Evolutionary conservation across 2,888 invertebrate genomes (phyloP), one percentile per base, ranked within the genome.

Genomic region (Baccha elongata): DNA sequence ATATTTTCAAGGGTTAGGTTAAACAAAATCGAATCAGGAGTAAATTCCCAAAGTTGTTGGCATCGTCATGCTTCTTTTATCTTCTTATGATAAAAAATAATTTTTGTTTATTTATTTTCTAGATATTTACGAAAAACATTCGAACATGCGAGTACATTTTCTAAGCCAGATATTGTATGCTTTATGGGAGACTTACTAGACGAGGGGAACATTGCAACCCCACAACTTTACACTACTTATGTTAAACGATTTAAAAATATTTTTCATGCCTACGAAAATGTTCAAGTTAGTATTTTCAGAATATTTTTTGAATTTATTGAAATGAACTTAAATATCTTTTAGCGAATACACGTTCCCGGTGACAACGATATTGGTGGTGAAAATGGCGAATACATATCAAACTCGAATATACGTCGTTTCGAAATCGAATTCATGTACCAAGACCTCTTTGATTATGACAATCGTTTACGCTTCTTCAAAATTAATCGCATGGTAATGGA

Each of bases 301-400:
- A 26, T 6, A 26, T 26, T 26, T 26, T 26, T 8, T 32, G 8
- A 32, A 6, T 32, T 32, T 32, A 8, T 3, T 32, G 3, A 8
- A 8, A 32, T 8, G 1, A n/a, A 0, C 15, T 21, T 46, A 3
- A n/a, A 11, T 0, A 13, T 7, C 55, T 52, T 92, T 29, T 90
- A 96, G 95, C 93, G 93, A 91, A 92, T 99, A 64, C 98, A 95
- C 92, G 90, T 99, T 83, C 97, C 98, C 17, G 99, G 99, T 4
- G 99, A 99, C 89, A 99, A 99, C 91, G 99, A 99, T 88, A 97
- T 99, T 74, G 99, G 99, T 6, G 99, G 99, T 11, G 99, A 99
- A 91, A 94, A 93, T 79, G 94, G 95, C 87, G 92, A 93, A 40
- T 93, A 96, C 44, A 91, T 91, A 67, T 93, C 93, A 19, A 90